Base-by-base conservation (phyloP, 2,888 invertebrate genomes). In the Archaeoteleia sp. region DNA sequence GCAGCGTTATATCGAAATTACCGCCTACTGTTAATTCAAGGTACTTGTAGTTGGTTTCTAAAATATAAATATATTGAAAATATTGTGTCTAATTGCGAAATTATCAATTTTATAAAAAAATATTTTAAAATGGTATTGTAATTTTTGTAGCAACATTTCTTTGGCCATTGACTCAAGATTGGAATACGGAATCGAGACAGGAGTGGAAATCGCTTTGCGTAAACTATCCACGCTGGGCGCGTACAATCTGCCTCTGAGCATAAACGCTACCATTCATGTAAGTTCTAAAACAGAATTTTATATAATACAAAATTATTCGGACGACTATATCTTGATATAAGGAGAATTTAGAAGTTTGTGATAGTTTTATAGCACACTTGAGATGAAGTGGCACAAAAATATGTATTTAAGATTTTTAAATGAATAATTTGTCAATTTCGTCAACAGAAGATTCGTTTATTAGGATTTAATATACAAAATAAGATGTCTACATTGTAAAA, bases 171-270 rank as follows among this genome's bases (percentile, higher is more conserved):
- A 94, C 85, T 89, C 92, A 7, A 90, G 96, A 35, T 86, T 95
- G 30, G 95, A 95, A 79, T 89, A 90, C 70, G 94, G 94, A 0
- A 90, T 95, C 7, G 93, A 94, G 75, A 89, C 91, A 25, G 89
- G 90, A 51, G 91, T 94, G 9, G 95, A 95, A 83, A 91, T 94
- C 12, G 88, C 90, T 34, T 86, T 93, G 10, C 89, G 93, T 62
- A 89, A 92, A 77, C 88, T 93, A 70, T 89, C 92, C 40, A 89
- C 91, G 29, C 87, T 90, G 17, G 92, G 92, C 42, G 89, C 89
- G 37, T 89, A 90, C 54, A 89, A 89, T 69, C 86, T 92, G 42
- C 87, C 88, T 27, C 85, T 87, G 60, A 88, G 89, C 42, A 86
- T 90, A 67, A 87, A 87, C 40, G 86, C 86, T 2, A 79, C 85